Evolutionary conservation across 2,113 vertebrate species (phyloP).

Genomic region (Heliornis fulica): DNA sequence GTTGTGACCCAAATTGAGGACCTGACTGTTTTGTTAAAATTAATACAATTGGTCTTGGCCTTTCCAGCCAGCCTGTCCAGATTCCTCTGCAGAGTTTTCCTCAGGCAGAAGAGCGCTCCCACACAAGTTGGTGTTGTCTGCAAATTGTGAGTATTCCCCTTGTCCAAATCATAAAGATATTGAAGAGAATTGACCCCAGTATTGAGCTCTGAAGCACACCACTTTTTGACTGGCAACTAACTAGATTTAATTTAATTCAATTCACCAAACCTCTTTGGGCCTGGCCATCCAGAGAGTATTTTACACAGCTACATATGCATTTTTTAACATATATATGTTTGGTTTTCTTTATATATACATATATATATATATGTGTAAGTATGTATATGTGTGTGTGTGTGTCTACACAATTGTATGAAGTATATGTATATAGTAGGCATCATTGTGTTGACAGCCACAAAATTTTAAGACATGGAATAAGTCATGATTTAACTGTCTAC

Average conservation of each 20-base stretch:
- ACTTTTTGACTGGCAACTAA: rapidly evolving
- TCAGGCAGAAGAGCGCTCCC: not conserved
- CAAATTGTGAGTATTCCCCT: not conserved
- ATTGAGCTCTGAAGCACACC: not conserved
- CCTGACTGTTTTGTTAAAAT: rapidly evolving
- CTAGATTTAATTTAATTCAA: not conserved
- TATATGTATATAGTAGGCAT: not conserved
- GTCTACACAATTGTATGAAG: too few relatives aligned
- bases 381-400: too few relatives aligned
- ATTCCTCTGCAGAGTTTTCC: not conserved
- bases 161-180: not conserved
- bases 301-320: not conserved
- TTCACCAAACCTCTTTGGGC: not conserved
- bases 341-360: too few relatives aligned
- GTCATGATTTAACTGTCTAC: not conserved
- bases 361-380: too few relatives aligned
- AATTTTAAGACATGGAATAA: not conserved
- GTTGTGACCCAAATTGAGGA: not conserved
- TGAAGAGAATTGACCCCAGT: not conserved
- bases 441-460: not conserved
- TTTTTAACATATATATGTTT: not conserved
- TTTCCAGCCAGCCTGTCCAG: rapidly evolving
- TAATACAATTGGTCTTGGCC: not conserved
- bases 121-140: not conserved
- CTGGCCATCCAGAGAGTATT: not conserved